phyloP scores from a whole-genome alignment of 2,113 vertebrate genomes.

The Nymphicus hollandicus region DNA sequence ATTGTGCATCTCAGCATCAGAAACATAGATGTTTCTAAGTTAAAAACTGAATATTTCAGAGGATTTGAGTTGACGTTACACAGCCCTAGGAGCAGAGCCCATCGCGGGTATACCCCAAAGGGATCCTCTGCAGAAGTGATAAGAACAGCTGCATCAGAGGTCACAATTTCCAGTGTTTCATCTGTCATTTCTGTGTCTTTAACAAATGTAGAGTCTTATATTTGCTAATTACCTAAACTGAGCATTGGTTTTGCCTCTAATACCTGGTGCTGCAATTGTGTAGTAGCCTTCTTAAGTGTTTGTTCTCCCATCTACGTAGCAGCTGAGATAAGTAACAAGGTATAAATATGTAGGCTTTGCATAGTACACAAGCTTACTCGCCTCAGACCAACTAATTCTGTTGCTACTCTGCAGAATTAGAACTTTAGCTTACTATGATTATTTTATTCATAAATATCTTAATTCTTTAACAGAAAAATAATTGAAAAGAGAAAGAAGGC shows the following conservation, averaged over 20 bases:
- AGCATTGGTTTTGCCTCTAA: background rate
- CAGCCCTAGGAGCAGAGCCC: background rate
- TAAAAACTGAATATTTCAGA: background rate
- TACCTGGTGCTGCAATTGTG: background rate
- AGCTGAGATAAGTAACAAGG: slow-evolving; percentile 8
- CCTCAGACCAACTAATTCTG: background rate
- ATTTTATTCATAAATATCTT: background rate
- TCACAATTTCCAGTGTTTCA: background rate
- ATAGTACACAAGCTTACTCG: background rate
- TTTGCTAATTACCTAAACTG: background rate
- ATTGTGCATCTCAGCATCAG: background rate
- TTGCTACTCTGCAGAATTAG: background rate
- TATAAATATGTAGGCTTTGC: background rate
- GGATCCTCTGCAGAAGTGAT: background rate
- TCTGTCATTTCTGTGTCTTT: background rate
- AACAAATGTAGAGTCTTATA: background rate
- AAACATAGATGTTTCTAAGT: background rate
- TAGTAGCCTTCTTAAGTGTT: background rate
- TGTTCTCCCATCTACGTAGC: background rate
- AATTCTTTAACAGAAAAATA: background rate
- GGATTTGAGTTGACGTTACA: background rate
- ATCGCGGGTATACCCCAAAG: background rate
- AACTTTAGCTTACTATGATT: background rate
- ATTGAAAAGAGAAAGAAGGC: background rate
- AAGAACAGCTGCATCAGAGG: background rate